These are phyloP conservation scores for Odocoileus hemionus DNA, from an alignment of 2,113 vertebrate genomes.

Conservation along the genomic window DNA sequence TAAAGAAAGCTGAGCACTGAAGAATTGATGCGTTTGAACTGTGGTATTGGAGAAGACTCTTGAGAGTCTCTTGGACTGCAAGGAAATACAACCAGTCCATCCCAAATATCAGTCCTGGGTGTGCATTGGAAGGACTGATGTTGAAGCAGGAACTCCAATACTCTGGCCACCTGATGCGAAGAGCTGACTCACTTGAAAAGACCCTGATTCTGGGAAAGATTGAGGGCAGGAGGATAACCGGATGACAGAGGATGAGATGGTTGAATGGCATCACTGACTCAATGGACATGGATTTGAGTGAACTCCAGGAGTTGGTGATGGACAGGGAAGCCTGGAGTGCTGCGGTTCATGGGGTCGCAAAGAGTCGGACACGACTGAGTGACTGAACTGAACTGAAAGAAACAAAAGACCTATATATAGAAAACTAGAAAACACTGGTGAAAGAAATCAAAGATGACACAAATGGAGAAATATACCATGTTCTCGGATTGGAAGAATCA, in stretches of 20 bases:
- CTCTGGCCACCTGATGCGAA: neutral
- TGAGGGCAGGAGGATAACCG: neutral
- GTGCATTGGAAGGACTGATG: neutral
- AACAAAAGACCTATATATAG: too few species aligned
- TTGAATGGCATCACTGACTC: neutral
- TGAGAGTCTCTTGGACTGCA: neutral
- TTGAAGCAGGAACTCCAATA: neutral
- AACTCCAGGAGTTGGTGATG: neutral
- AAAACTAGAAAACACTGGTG: too few species aligned
- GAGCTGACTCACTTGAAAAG: neutral
- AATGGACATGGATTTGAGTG: neutral
- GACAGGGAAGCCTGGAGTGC: neutral
- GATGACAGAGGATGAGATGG: neutral
- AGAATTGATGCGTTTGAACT: neutral
- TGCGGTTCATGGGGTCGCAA: accelerated
- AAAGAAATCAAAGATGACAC: neutral
- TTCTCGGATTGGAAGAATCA: too few species aligned
- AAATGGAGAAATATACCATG: too few species aligned
- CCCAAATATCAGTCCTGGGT: neutral
- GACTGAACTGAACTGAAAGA: neutral
- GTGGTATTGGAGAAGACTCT: neutral
- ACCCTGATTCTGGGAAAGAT: neutral
- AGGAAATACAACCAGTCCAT: neutral
- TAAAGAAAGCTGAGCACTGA: neutral
- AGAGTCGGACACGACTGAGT: neutral